Percentiles rank a stretch among this genome's conserved stretches.
Evolutionary conservation across 2,113 vertebrate genomes (phyloP).

Genomic region (Takifugu bimaculatus): DNA sequence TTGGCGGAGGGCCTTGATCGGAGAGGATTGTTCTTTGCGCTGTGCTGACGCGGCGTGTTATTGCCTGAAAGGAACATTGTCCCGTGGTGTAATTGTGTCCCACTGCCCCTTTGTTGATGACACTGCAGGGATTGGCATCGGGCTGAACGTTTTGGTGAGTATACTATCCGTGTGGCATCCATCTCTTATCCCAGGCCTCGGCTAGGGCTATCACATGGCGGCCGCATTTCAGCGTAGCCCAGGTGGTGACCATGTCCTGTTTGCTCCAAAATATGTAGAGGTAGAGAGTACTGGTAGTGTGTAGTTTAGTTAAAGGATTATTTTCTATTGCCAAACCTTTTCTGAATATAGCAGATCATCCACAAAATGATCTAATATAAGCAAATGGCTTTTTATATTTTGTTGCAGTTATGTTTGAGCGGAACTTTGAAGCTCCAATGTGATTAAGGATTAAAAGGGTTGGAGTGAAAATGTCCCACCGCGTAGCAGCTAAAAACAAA

Average conservation of each 20-base stretch:
- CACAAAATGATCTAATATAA: too few species aligned
- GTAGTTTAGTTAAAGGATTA: too few species aligned
- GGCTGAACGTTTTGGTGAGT: constrained; percentile 65
- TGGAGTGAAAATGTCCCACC: too few species aligned
- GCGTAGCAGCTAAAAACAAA: too few species aligned
- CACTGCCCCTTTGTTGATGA: constrained; percentile 39
- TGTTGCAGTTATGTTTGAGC: too few species aligned
- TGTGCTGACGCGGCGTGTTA: constrained; percentile 33
- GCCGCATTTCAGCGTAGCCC: constrained; percentile 20
- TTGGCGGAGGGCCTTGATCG: background rate
- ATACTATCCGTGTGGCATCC: constrained; percentile 21
- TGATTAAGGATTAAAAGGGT: too few species aligned
- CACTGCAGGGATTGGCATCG: constrained; percentile 63
- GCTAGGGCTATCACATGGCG: constrained; percentile 33
- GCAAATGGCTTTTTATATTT: too few species aligned
- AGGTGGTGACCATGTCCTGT: constrained; percentile 7
- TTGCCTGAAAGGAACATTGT: constrained; percentile 43
- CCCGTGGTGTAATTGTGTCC: constrained; percentile 50
- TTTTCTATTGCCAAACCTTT: too few species aligned
- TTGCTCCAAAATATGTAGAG: background rate
- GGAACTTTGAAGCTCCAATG: too few species aligned
- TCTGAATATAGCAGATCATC: too few species aligned
- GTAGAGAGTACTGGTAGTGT: too few species aligned
- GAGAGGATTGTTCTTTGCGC: constrained; percentile 17
- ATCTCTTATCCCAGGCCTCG: constrained; percentile 23